A percentile compares a stretch with the other conserved stretches of the same genome.
Evolutionary conservation across 2,113 vertebrate genomes (phyloP).

Genomic region (Grus americana): DNA sequence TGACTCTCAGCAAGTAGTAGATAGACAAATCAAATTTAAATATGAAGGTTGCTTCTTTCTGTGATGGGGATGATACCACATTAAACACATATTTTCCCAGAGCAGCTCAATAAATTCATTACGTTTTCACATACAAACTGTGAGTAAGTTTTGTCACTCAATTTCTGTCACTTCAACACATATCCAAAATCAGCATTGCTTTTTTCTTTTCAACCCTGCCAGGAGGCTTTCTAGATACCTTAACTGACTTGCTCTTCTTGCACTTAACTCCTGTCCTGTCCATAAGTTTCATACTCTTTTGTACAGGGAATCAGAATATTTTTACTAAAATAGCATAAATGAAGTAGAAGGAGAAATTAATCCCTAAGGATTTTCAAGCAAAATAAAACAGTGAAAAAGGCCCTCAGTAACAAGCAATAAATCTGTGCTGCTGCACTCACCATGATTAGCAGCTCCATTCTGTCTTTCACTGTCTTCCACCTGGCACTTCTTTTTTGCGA

Average conservation of each 20-base stretch:
- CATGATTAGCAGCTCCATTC: slow-evolving; percentile 88
- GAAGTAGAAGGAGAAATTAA: not conserved
- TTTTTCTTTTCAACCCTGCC: not conserved
- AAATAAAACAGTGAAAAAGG: not conserved
- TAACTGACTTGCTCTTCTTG: not conserved
- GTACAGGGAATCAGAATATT: not conserved
- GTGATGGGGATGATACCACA: not conserved
- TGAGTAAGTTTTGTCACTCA: not conserved
- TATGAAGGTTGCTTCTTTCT: not conserved
- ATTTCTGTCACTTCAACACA: not conserved
- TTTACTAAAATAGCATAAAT: not conserved
- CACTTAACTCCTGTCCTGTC: not conserved
- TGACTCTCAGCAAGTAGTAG: not conserved
- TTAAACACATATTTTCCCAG: not conserved
- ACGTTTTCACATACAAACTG: not conserved
- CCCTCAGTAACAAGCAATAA: not conserved
- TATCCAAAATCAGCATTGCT: not conserved
- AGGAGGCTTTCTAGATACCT: not conserved
- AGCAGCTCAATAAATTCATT: not conserved
- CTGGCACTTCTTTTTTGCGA: slow-evolving; percentile 98
- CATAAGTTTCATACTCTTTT: not conserved
- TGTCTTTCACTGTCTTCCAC: slow-evolving; percentile 92
- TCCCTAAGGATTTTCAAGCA: not conserved
- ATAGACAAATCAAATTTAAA: not conserved
- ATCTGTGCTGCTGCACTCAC: slow-evolving; percentile 69